A percentile compares a stretch with the other conserved stretches of the same genome.
These are phyloP conservation scores for Octodon degus DNA, from an alignment of 2,113 vertebrate genomes.

Conservation along the genomic window DNA sequence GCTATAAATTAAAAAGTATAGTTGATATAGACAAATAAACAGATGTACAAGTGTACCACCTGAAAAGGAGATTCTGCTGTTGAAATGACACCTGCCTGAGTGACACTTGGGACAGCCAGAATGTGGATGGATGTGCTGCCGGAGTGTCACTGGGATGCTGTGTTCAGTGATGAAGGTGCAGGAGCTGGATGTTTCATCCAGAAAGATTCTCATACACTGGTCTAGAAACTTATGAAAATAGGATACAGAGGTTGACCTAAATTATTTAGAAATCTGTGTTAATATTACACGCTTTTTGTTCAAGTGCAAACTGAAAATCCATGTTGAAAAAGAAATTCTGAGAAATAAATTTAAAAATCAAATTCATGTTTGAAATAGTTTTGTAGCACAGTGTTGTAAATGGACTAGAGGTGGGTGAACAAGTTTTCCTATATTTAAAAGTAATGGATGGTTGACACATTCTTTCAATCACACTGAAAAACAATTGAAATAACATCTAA, in stretches of 20 bases:
- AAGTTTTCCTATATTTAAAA: not conserved
- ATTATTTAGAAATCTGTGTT: slow-evolving; percentile 10
- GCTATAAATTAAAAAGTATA: not conserved
- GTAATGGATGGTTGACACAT: not conserved
- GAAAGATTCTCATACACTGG: not conserved
- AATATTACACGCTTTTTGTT: not conserved
- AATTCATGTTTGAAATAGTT: not conserved
- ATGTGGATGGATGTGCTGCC: not conserved
- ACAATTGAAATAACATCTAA: not conserved
- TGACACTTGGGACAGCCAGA: not conserved
- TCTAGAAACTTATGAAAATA: not conserved
- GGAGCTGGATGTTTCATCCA: not conserved
- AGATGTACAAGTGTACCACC: not conserved
- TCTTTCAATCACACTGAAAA: not conserved
- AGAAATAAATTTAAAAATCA: slow-evolving; percentile 7
- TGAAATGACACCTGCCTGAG: not conserved
- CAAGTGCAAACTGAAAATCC: not conserved
- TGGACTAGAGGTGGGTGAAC: not conserved
- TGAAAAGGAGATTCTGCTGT: not conserved
- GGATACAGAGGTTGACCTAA: not conserved
- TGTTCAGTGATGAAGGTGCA: not conserved
- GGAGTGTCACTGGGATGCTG: not conserved
- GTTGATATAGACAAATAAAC: not conserved
- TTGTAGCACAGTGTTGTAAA: not conserved
- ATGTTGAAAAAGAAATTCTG: not conserved